Evolutionary conservation across 37 sponge, comb jelly and placozoan genomes (phyloP).

Genomic region (Agelas oroides): DNA sequence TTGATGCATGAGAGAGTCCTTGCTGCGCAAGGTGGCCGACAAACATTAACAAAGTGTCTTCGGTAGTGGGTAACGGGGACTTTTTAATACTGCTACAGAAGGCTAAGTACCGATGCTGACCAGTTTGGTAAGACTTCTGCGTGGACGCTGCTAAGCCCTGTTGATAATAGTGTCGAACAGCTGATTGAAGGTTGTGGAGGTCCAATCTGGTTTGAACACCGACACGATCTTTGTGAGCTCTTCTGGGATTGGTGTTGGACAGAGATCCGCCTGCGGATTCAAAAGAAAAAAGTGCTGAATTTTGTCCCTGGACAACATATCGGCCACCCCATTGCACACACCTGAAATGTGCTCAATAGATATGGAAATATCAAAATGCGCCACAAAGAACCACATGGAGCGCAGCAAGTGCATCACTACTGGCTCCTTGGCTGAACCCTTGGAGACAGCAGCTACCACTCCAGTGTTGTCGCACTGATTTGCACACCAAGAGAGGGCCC

Average conservation of each 20-base stretch:
- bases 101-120: constrained; percentile 16
- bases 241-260: background rate
- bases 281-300: background rate
- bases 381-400: constrained; percentile 15
- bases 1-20: background rate
- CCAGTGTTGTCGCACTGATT: background rate
- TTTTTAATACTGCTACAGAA: constrained; percentile 13
- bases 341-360: constrained; percentile 10
- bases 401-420: constrained; percentile 11
- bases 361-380: background rate
- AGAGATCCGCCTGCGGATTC: background rate
- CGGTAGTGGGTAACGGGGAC: too few species aligned
- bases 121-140: constrained; percentile 25
- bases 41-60: constrained; percentile 14
- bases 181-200: constrained; percentile 18
- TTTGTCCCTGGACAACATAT: constrained; percentile 8
- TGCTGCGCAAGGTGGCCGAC: background rate
- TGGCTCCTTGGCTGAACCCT: background rate
- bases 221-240: background rate
- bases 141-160: constrained; percentile 44
- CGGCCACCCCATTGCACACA: background rate
- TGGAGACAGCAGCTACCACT: constrained; percentile 1
- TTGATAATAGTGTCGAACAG: background rate
- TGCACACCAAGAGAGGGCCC: background rate
- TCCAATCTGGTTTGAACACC: constrained; percentile 32